Evolutionary conservation across 35 echinoderm and acorn worm species (phyloP).

Genomic region (Ophiothrix spiculata): DNA sequence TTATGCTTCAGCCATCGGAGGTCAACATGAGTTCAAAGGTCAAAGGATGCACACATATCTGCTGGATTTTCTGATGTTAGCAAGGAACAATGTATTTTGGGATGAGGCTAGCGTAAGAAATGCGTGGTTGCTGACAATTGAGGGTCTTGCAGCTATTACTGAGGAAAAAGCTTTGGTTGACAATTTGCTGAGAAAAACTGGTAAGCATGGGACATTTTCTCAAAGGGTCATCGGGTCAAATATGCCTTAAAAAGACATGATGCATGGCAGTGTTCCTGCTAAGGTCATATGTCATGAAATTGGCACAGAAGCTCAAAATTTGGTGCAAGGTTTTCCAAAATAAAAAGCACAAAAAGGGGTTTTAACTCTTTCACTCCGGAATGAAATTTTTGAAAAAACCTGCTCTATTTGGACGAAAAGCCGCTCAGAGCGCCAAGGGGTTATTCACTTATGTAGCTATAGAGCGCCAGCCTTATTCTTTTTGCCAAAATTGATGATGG

Average conservation of each 20-base stretch:
- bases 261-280: background rate
- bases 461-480: no score
- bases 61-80: background rate
- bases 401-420: no score
- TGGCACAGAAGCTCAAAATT: background rate
- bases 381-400: no score
- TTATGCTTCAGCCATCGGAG: background rate
- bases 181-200: background rate
- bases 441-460: no score
- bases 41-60: background rate
- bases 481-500: no score
- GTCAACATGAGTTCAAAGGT: background rate
- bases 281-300: background rate
- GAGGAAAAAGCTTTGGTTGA: background rate
- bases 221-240: background rate
- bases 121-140: background rate
- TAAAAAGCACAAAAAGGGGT: background rate
- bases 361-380: background rate
- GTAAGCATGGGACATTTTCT: background rate
- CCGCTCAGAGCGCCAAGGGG: no score
- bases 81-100: background rate
- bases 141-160: background rate
- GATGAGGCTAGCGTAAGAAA: background rate
- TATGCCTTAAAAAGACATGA: no score
- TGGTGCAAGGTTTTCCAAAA: background rate